phyloP scores from a whole-genome alignment of 92 coral and sea anemone genomes.

The Zoanthus solanderi region DNA sequence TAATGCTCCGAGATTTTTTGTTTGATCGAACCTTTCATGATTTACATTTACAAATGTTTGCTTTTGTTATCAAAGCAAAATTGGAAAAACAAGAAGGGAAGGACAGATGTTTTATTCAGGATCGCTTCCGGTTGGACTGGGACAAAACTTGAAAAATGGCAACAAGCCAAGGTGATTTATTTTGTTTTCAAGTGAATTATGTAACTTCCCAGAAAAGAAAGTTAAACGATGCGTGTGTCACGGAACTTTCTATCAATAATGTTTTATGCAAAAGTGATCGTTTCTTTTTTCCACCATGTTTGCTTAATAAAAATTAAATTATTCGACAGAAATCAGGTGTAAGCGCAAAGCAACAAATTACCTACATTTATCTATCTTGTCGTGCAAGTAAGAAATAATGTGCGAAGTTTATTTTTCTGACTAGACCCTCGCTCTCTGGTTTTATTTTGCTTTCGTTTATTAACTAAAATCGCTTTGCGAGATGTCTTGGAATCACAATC shows the following conservation, averaged over 20 bases:
- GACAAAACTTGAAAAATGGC: neutral
- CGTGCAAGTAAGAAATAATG: neutral
- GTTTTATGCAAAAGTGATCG: neutral
- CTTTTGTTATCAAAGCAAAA: conserved; percentile 33
- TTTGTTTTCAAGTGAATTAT: neutral
- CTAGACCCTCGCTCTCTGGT: neutral
- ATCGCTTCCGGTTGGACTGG: neutral
- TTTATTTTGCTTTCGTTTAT: neutral
- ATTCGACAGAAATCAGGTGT: neutral
- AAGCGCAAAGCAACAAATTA: conserved; percentile 3
- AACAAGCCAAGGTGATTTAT: neutral
- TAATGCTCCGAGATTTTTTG: neutral
- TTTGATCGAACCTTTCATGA: neutral
- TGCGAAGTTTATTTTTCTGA: neutral
- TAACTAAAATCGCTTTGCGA: neutral
- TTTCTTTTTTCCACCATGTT: conserved; percentile 13
- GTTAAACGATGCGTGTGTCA: neutral
- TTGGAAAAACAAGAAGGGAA: conserved; percentile 8
- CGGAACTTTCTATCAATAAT: neutral
- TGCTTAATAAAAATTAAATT: conserved; percentile 41
- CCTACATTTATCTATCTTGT: neutral
- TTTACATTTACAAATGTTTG: conserved; percentile 30
- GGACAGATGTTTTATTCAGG: conserved; percentile 33
- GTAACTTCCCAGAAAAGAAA: neutral
- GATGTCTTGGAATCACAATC: conserved; percentile 1